A percentile compares a stretch with the other conserved stretches of the same genome.
Conservation (phyloP, 2,113 vertebrate species). For the Morone chrysops region DNA sequence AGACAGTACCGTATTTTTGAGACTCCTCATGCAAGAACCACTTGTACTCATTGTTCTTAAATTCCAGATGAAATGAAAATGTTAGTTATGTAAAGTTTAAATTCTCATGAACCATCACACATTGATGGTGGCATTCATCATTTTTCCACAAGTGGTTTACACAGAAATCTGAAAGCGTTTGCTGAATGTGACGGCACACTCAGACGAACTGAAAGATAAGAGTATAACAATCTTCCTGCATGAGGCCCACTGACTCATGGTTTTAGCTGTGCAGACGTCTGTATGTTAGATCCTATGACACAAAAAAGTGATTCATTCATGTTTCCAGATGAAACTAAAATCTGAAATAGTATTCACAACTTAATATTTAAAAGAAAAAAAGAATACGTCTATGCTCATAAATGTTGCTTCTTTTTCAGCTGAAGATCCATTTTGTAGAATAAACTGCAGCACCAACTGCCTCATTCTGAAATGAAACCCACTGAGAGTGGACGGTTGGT, state of each 20-base stretch:
- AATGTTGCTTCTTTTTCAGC: background rate
- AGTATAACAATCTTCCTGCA: too few relatives aligned
- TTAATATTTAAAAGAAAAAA: background rate
- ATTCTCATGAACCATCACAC: too few relatives aligned
- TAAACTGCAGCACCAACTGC: background rate
- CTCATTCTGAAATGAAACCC: background rate
- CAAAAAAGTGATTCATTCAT: background rate
- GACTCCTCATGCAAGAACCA: background rate
- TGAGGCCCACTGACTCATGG: background rate
- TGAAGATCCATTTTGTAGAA: background rate
- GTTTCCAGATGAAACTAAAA: background rate
- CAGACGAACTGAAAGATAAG: too few relatives aligned
- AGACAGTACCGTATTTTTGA: background rate
- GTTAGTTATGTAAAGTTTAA: too few relatives aligned
- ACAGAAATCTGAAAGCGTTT: too few relatives aligned
- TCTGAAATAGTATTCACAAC: background rate
- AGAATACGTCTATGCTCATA: background rate
- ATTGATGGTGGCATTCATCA: too few relatives aligned
- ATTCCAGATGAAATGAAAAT: too few relatives aligned
- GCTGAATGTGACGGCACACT: too few relatives aligned
- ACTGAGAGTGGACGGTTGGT: background rate
- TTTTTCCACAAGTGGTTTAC: too few relatives aligned
- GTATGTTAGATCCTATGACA: background rate
- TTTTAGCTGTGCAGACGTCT: background rate
- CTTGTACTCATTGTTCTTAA: too few relatives aligned